Percentiles rank a stretch among this genome's conserved stretches.
phyloP scores from a whole-genome alignment of 2,888 invertebrate species.

The Vesta saturnalis region DNA sequence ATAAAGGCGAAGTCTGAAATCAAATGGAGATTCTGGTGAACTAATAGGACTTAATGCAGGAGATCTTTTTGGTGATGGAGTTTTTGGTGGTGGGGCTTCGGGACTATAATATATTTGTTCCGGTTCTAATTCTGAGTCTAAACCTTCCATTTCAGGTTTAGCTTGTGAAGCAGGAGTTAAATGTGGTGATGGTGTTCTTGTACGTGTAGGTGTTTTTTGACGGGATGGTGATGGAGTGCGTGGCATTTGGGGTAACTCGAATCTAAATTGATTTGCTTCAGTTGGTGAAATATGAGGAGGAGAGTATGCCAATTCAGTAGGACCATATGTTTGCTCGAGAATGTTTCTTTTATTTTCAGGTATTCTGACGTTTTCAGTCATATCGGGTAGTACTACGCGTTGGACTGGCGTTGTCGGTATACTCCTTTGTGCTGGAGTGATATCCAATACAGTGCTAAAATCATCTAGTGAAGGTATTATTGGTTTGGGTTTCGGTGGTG shows the following conservation, averaged over 20 bases:
- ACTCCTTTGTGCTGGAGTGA: too few relatives aligned
- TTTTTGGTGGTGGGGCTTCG: background rate
- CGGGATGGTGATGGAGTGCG: background rate
- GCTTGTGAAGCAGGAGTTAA: too few relatives aligned
- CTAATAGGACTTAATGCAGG: background rate
- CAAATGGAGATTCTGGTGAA: background rate
- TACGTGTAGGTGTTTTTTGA: background rate
- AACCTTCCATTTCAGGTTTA: background rate
- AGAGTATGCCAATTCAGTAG: background rate
- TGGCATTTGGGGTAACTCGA: background rate
- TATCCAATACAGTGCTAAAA: background rate
- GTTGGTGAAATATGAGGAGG: constrained; percentile 4
- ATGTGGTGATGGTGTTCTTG: too few relatives aligned
- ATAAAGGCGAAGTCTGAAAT: background rate
- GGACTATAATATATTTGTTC: background rate
- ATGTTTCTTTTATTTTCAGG: background rate
- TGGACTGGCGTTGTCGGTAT: too few relatives aligned
- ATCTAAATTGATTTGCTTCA: background rate
- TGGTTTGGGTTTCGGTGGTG: background rate
- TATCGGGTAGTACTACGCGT: background rate
- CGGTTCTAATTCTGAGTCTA: constrained; percentile 7
- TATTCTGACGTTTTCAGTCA: background rate
- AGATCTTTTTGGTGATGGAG: background rate
- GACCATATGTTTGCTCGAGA: background rate
- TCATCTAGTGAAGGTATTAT: background rate